These are phyloP conservation scores for Macrobrachium rosenbergii DNA, from an alignment of 1,140 invertebrate species.

Conservation along the genomic window DNA sequence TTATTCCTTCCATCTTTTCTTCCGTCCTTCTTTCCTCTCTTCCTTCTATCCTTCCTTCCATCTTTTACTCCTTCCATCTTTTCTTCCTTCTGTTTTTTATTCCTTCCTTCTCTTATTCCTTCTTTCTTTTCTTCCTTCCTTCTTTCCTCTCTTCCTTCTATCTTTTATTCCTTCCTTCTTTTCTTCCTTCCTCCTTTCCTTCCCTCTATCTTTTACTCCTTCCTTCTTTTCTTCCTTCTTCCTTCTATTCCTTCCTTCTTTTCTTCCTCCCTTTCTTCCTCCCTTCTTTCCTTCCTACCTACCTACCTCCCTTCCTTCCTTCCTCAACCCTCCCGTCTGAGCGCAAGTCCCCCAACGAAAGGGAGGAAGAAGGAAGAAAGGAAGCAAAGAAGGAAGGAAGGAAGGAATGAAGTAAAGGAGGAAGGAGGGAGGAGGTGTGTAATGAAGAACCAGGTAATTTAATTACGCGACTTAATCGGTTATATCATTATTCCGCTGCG, in stretches of 20 bases:
- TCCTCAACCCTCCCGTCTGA: not conserved
- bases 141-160: conserved; percentile 3
- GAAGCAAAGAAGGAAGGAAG: not conserved
- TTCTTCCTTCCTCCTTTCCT: too few relatives aligned
- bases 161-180: not conserved
- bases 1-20: too few relatives aligned
- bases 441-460: too few relatives aligned
- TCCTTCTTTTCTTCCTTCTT: not conserved
- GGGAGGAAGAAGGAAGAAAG: not conserved
- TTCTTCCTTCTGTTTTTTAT: too few relatives aligned
- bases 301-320: conserved; percentile 22
- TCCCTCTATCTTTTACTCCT: not conserved
- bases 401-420: conserved; percentile 1
- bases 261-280: not conserved
- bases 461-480: too few relatives aligned
- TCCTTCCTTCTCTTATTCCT: too few relatives aligned
- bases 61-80: too few relatives aligned
- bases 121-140: conserved; percentile 30
- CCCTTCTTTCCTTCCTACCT: not conserved
- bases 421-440: not conserved
- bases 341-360: not conserved
- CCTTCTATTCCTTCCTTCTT: not conserved
- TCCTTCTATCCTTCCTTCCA: too few relatives aligned
- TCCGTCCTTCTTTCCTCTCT: too few relatives aligned
- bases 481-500: too few relatives aligned